Base-by-base conservation (phyloP, 2,888 invertebrate species). In the Cephus spinipes region DNA sequence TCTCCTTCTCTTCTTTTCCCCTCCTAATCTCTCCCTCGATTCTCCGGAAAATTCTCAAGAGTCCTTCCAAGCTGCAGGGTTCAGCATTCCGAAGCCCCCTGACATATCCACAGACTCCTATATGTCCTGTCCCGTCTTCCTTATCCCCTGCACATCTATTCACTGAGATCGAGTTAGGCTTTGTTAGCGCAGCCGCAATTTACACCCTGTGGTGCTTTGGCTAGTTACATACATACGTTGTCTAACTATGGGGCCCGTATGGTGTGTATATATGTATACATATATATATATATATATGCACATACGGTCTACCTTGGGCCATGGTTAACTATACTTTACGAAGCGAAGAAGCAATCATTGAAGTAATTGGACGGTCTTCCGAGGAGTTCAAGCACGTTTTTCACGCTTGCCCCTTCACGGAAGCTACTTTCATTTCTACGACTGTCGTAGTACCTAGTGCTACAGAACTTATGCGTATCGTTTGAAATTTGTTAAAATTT, bases 111-210 rank as follows among this genome's bases (percentile, higher is more conserved):
- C 55, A 55, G 55, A 23, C 55, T 55, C 23, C 55, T 23, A 55
- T 55, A 55, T 23, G 55, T 71, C 71, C 71, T 71, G 33, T 4
- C 71, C 31, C 31, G 15, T 33, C 71, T 71, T 30, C 71, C 71
- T 71, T 71, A 71, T 71, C 71, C 71, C 23, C 33, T 33, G 71
- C 71, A 71, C 71, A 71, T 71, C 71, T 71, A 32, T 33, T 71
- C 12, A 71, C 33, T 80, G 73, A 73, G 79, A 55, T 55, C 23
- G 55, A 55, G 55, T 55, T 55, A 55, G 55, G 81, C 82, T 83
- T 83, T 82, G 84, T 81, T 83, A 83, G 81, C 84, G 79, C 83
- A 83, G 83, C 80, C 84, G 85, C 88, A 86, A 89, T 89, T 88
- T 87, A 88, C 87, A 86, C 86, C 85, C 86, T 80, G 83, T 80